Percentiles rank a stretch among this genome's conserved stretches.
These are phyloP conservation scores for Lethenteron reissneri DNA, from an alignment of 2,113 vertebrate genomes.

Conservation along the genomic window DNA sequence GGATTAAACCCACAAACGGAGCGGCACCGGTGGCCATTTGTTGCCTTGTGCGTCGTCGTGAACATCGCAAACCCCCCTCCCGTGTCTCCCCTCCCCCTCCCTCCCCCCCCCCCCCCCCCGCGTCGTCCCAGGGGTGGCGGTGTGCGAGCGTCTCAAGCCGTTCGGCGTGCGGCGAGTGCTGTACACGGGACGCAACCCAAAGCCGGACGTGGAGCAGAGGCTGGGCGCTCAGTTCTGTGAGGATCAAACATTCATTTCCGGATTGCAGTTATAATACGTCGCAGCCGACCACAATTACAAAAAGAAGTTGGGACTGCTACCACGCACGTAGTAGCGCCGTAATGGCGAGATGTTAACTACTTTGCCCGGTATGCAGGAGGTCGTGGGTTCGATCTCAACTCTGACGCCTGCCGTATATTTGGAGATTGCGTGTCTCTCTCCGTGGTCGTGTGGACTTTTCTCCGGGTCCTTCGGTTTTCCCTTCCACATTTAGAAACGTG, in stretches of 20 bases:
- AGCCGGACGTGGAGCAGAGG: constrained; percentile 22
- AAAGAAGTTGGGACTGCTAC: too few species aligned
- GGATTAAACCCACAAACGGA: not conserved
- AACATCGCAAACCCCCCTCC: not conserved
- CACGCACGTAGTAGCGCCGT: too few species aligned
- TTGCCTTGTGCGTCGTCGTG: not conserved
- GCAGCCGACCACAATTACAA: too few species aligned
- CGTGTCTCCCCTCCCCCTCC: not conserved
- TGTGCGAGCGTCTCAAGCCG: constrained; percentile 56
- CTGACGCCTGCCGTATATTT: too few species aligned
- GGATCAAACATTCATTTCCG: not conserved
- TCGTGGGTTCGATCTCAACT: too few species aligned
- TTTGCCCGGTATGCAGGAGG: too few species aligned
- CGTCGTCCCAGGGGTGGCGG: constrained; percentile 38
- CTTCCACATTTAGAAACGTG: too few species aligned
- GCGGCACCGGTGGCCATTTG: not conserved
- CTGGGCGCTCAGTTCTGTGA: not conserved
- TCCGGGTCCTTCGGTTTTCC: too few species aligned
- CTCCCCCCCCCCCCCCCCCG: rapidly evolving
- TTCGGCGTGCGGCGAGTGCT: constrained; percentile 74
- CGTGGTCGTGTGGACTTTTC: too few species aligned
- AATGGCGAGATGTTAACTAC: too few species aligned
- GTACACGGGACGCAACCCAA: constrained; percentile 38
- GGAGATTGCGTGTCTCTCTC: too few species aligned
- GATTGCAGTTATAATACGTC: too few species aligned